A percentile compares a stretch with the other conserved stretches of the same genome.
phyloP scores from a whole-genome alignment of 2,113 vertebrate species.

The Merops nubicus region DNA sequence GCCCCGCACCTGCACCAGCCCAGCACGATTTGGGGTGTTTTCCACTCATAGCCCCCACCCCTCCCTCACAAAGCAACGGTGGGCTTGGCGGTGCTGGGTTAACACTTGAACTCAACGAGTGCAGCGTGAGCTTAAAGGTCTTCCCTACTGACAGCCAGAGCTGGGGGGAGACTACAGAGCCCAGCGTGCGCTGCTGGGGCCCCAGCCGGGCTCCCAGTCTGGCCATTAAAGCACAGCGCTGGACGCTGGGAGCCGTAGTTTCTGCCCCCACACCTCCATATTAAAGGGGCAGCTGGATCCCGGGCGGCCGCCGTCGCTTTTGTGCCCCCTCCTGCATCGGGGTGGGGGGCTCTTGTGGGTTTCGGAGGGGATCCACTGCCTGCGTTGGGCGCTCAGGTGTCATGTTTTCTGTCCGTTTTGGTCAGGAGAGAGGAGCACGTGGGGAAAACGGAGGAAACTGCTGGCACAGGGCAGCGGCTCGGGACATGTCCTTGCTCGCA shows the following conservation, averaged over 20 bases:
- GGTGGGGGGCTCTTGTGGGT: accelerated
- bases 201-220: neutral
- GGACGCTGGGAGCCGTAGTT: constrained; percentile 49
- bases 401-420: neutral
- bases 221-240: neutral
- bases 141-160: neutral
- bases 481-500: neutral
- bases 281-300: neutral
- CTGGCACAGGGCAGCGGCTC: neutral
- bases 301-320: neutral
- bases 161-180: neutral
- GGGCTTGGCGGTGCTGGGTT: neutral
- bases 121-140: neutral
- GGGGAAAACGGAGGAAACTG: accelerated
- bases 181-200: neutral
- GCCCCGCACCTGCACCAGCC: accelerated
- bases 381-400: accelerated
- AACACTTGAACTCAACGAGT: neutral
- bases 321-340: accelerated
- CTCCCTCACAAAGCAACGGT: neutral
- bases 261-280: neutral
- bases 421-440: neutral
- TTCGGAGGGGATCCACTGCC: accelerated
- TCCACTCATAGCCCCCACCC: no score
- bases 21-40: accelerated